Base-by-base conservation (phyloP, 2,888 invertebrate genomes). In the Xanthostigma xanthostigma region DNA sequence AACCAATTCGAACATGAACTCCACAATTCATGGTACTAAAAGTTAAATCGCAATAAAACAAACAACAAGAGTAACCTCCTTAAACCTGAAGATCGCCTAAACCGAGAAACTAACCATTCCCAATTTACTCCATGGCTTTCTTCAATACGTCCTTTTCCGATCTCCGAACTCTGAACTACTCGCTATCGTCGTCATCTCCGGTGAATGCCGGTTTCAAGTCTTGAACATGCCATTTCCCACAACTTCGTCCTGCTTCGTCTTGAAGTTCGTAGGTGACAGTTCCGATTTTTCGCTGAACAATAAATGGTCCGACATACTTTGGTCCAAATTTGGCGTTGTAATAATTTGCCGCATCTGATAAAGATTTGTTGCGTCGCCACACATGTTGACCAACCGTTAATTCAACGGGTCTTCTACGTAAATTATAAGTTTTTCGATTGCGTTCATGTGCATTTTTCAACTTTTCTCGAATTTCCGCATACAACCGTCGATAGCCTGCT, bases 341-440 rank as follows among this genome's bases (percentile, higher is more conserved):
- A 33, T 44, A 44, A 10, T n/a, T 10, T 5, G 35, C 44, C 6
- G 44, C 37, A 11, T 45, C 37, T 9, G 53, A 56, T 9, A 53
- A n/a, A 2, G 34, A 36, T 9, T 51, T 47, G 3, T 53, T 48
- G 2, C 34, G 35, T 8, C 46, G 36, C 17, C 46, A 17, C 0
- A 56, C 53, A 8, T 46, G 36, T 40, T 54, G 49, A 9, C 52
- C 54, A 1, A 52, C 45, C 1, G 38, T 27, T 9, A 45, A 53
- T 3, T 8, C 33, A 1, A 41, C 11, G 2, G 49, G 48, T 1
- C 52, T 37, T 11, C 50, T 46, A 1, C 38, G 38, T 13, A 38
- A 13, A 38, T 38, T 38, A 38, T 38, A 38, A 5, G 13, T 13
- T 13, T 38, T 38, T 9, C 12, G n/a, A 13, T 38, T 38, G 8